Percentiles rank a stretch among this genome's conserved stretches.
Conservation (phyloP, 2,113 vertebrate genomes). For the Pampusana beccarii region DNA sequence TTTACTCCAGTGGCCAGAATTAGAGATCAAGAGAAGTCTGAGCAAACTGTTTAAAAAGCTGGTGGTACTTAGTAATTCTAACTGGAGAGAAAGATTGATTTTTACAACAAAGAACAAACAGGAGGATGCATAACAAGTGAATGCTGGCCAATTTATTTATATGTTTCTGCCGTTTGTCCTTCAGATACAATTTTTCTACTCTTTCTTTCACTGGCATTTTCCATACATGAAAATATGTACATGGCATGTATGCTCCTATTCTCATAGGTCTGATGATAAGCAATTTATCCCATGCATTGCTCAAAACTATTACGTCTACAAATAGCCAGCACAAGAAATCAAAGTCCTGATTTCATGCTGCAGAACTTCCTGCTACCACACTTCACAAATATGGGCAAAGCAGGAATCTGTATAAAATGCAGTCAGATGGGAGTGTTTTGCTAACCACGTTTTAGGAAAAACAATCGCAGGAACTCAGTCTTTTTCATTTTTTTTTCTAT, state of each 20-base stretch:
- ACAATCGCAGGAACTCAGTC: fast-evolving
- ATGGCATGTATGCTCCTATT: not conserved
- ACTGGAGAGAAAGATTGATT: not conserved
- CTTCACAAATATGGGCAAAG: not conserved
- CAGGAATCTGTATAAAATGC: not conserved
- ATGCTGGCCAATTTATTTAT: not conserved
- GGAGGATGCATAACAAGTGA: not conserved
- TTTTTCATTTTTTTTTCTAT: not conserved
- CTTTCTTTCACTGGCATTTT: not conserved
- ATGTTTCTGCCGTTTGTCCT: not conserved
- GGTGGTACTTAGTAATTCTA: not conserved
- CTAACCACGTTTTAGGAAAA: not conserved
- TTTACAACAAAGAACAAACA: not conserved
- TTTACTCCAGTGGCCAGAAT: not conserved
- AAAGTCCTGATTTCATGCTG: not conserved
- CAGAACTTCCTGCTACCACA: not conserved
- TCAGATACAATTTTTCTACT: not conserved
- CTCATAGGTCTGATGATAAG: not conserved
- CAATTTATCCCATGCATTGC: not conserved
- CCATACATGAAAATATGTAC: not conserved
- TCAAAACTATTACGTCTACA: not conserved
- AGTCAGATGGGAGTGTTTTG: not conserved
- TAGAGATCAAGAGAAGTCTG: not conserved
- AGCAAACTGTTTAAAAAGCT: not conserved
- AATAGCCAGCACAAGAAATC: not conserved